A percentile compares a stretch with the other conserved stretches of the same genome.
phyloP scores from a whole-genome alignment of 1,140 invertebrate species.

The Platyscapa corneri region DNA sequence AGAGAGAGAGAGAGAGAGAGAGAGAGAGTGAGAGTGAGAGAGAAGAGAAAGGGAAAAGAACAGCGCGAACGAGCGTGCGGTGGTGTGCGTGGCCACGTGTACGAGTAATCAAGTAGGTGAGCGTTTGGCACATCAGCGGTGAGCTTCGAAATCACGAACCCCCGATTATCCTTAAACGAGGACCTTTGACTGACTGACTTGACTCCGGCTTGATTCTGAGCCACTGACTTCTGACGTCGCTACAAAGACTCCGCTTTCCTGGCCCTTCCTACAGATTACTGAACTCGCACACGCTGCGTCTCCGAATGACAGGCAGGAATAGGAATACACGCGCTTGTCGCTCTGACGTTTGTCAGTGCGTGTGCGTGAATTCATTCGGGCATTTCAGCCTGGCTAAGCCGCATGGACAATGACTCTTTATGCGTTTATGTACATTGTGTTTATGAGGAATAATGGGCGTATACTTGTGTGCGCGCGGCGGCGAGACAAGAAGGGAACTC shows the following conservation, averaged over 20 bases:
- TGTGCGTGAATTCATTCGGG: background rate
- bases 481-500: background rate
- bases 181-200: conserved; percentile 6
- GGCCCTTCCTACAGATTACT: conserved; percentile 42
- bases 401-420: conserved; percentile 5
- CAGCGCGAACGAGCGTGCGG: too few relatives aligned
- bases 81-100: background rate
- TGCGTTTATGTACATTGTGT: background rate
- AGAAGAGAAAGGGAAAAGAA: too few relatives aligned
- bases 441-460: background rate
- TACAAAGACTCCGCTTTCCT: conserved; percentile 29
- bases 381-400: background rate
- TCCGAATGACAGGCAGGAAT: conserved; percentile 1
- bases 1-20: too few relatives aligned
- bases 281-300: conserved; percentile 19
- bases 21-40: too few relatives aligned
- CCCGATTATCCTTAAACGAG: conserved; percentile 4
- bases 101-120: background rate
- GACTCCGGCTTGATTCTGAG: background rate
- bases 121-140: background rate
- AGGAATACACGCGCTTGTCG: background rate
- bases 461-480: background rate
- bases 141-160: background rate
- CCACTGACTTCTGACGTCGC: conserved; percentile 38
- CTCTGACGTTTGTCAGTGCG: background rate